These are phyloP conservation scores for Scalopus aquaticus DNA, from an alignment of 2,113 vertebrate genomes.

Conservation along the genomic window DNA sequence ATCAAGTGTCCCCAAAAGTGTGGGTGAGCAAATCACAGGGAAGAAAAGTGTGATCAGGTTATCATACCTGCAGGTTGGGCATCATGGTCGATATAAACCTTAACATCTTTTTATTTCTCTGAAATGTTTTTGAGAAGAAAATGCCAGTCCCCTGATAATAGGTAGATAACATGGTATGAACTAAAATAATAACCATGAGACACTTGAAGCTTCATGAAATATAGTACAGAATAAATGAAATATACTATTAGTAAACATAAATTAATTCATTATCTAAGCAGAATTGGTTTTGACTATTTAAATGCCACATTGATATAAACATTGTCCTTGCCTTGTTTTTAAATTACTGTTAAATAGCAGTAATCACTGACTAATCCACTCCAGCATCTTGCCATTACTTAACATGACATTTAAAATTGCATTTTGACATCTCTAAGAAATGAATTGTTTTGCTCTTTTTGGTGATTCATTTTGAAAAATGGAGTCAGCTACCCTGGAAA, in stretches of 20 bases:
- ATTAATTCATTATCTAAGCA: constrained; percentile 59
- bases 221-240: constrained; percentile 36
- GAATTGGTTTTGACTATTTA: constrained; percentile 46
- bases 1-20: not conserved
- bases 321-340: constrained; percentile 16
- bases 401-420: constrained; percentile 57
- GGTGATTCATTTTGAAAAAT: constrained; percentile 52
- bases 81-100: not conserved
- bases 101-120: not conserved
- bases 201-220: constrained; percentile 34
- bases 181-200: not conserved
- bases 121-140: constrained; percentile 35
- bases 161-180: too few species aligned
- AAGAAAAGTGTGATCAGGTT: not conserved
- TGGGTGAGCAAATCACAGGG: not conserved
- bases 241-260: constrained; percentile 34
- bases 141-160: not conserved
- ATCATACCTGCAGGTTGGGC: not conserved
- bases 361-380: constrained; percentile 28
- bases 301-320: constrained; percentile 34
- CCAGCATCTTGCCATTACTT: constrained; percentile 29
- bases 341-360: constrained; percentile 59
- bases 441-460: constrained; percentile 59
- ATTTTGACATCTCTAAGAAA: constrained; percentile 63
- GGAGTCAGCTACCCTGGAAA: constrained; percentile 41